phyloP scores from a whole-genome alignment of 2,797 vertebrate species.

The Hemibagrus guttatus region DNA sequence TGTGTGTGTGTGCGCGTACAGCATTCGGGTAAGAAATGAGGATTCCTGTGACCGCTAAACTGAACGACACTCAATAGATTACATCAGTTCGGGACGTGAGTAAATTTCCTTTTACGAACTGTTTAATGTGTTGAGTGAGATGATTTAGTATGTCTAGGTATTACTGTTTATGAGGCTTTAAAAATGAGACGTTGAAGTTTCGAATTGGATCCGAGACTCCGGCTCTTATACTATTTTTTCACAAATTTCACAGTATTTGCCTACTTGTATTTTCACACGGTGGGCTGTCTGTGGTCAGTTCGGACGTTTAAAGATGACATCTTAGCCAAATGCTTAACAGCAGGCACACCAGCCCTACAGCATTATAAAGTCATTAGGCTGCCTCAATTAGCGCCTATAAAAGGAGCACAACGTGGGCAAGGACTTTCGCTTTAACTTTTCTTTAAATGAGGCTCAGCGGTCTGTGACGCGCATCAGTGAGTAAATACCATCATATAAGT shows the following conservation, averaged over 20 bases:
- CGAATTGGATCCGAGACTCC: slow-evolving; percentile 11
- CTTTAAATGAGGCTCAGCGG: slow-evolving; percentile 67
- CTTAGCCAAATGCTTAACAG: slow-evolving; percentile 63
- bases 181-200: slow-evolving; percentile 24
- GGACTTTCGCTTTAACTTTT: slow-evolving; percentile 64
- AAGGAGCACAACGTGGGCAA: slow-evolving; percentile 58
- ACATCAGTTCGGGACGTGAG: slow-evolving; percentile 28
- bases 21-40: slow-evolving; percentile 4
- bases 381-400: slow-evolving; percentile 81
- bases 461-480: slow-evolving; percentile 63
- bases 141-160: slow-evolving; percentile 17
- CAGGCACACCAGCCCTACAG: slow-evolving; percentile 71
- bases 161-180: slow-evolving; percentile 30
- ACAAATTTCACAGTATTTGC: slow-evolving; percentile 12
- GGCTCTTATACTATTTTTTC: not conserved
- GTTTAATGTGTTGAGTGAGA: slow-evolving; percentile 30
- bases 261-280: not conserved
- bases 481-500: slow-evolving; percentile 66
- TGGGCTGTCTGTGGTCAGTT: slow-evolving; percentile 7
- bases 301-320: slow-evolving; percentile 68
- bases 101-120: slow-evolving; percentile 32
- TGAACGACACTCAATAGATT: slow-evolving; percentile 23
- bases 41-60: slow-evolving; percentile 30
- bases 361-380: slow-evolving; percentile 79
- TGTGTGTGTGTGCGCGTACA: not conserved